A percentile compares a stretch with the other conserved stretches of the same genome.
phyloP scores from a whole-genome alignment of 1,140 invertebrate species.

The Heterodera carotae region DNA sequence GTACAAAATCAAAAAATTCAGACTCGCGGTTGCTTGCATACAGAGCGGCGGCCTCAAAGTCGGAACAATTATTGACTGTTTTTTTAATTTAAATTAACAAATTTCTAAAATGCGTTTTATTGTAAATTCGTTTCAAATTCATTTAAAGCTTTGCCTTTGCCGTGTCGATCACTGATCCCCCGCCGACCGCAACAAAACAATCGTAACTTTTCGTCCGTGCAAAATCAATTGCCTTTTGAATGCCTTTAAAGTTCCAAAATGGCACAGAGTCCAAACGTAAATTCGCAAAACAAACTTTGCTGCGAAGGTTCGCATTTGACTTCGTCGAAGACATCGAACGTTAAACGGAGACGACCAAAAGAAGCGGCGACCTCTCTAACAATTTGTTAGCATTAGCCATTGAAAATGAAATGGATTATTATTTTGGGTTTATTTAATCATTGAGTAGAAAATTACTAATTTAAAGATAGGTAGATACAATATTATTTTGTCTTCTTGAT shows the following conservation, averaged over 20 bases:
- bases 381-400: neutral
- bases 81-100: too few relatives aligned
- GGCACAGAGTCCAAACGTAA: neutral
- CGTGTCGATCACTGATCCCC: slow-evolving; percentile 85
- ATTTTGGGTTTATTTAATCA: too few relatives aligned
- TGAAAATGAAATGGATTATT: too few relatives aligned
- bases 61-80: too few relatives aligned
- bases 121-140: neutral
- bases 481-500: too few relatives aligned
- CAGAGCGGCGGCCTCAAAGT: slow-evolving; percentile 77
- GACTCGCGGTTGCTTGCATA: slow-evolving; percentile 78
- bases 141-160: slow-evolving; percentile 74
- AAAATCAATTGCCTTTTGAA: slow-evolving; percentile 78
- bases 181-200: slow-evolving; percentile 83
- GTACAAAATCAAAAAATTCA: slow-evolving; percentile 86
- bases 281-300: too few relatives aligned
- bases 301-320: slow-evolving; percentile 84
- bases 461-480: too few relatives aligned
- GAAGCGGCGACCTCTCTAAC: slow-evolving; percentile 70
- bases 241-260: slow-evolving; percentile 67
- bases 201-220: slow-evolving; percentile 76
- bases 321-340: slow-evolving; percentile 79
- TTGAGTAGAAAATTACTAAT: too few relatives aligned
- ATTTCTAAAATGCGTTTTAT: neutral
- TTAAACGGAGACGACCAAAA: slow-evolving; percentile 74